A percentile compares a stretch with the other conserved stretches of the same genome.
These are phyloP conservation scores for Oligia fasciuncula DNA, from an alignment of 2,888 invertebrate genomes.

Conservation along the genomic window DNA sequence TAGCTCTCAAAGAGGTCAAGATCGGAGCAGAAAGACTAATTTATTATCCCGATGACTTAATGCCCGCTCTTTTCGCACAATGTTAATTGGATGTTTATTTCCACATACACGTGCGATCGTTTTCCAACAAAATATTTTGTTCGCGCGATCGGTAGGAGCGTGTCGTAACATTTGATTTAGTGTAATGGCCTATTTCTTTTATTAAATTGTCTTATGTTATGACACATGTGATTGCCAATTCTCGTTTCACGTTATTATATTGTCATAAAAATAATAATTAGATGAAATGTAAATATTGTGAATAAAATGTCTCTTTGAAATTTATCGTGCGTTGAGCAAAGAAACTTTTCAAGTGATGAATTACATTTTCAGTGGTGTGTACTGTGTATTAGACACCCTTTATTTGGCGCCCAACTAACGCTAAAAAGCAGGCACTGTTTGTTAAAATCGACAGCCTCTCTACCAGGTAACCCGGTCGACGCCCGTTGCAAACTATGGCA, in stretches of 20 bases:
- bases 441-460: neutral
- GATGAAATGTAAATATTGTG: conserved; percentile 19
- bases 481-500: neutral
- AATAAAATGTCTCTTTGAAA: neutral
- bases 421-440: neutral
- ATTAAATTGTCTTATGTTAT: conserved; percentile 61
- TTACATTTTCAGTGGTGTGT: conserved; percentile 21
- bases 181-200: conserved; percentile 63
- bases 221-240: conserved; percentile 57
- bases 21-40: conserved; percentile 50
- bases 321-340: neutral
- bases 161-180: conserved; percentile 64
- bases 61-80: conserved; percentile 55
- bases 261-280: conserved; percentile 64
- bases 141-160: conserved; percentile 25
- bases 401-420: neutral
- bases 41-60: conserved; percentile 57
- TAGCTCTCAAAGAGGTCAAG: conserved; percentile 60
- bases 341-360: conserved; percentile 4
- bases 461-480: neutral
- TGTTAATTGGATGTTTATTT: conserved; percentile 63
- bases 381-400: neutral
- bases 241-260: conserved; percentile 58
- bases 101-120: conserved; percentile 39
- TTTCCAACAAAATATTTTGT: conserved; percentile 52